Evolutionary conservation across 2,113 vertebrate genomes (phyloP), one percentile per base, ranked within the genome.

Genomic region (Xiphias gladius): DNA sequence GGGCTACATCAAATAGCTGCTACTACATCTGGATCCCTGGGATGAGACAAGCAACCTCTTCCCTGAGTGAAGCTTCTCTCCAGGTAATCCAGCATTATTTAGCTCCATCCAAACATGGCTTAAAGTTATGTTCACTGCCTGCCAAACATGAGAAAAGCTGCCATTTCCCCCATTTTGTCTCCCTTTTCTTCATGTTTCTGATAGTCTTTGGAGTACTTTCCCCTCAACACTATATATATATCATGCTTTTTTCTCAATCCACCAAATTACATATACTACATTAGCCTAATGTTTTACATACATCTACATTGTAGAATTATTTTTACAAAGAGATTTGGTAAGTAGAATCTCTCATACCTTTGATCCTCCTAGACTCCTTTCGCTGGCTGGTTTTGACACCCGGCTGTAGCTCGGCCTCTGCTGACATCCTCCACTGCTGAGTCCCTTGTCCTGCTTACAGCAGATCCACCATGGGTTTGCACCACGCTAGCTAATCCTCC

Each of bases 361-460:
- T 99, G 79, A 93, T 86, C 96, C 97, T 98, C 96, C 96, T 98
- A 93, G 97, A 97, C 95, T 99, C 98, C 96, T 94, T 97, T 95
- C 97, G 97, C 95, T 97, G 94, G 96, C 95, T 97, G 98, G 97
- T 96, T 97, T 98, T 99, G 95, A 98, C 96, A 96, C 97, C 97
- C 93, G 97, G 95, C 96, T 98, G 97, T 95, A 97, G 96, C 96
- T 99, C 97, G 96, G 97, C 96, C 97, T 99, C 98, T 95, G 98
- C 97, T 89, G 95, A 95, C 95, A 95, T 95, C 93, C 93, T 95
- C 93, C 94, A 87, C 94, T 61, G 64, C 89, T 97, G 96, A 96
- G 96, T 98, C 96, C 96, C 85, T 91, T 13, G 86, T 81, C 82
- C 82, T 78, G 77, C 91, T 94, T 86, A 94, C 90, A 88, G 90